Base-by-base conservation (phyloP, 2,888 invertebrate genomes). In the Synanthedon tipuliformis region DNA sequence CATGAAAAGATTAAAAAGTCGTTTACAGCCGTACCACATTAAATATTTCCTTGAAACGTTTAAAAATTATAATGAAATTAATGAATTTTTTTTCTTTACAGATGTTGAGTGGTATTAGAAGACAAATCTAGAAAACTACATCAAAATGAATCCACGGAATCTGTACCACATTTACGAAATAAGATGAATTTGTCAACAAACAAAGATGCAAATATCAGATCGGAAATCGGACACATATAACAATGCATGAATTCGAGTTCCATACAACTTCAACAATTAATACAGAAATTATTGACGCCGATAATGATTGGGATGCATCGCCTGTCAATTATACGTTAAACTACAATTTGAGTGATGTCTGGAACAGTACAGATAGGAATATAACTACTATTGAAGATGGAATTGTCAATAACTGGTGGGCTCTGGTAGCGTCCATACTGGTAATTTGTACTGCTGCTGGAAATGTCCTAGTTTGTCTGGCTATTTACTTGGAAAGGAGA, bases 381-480 rank as follows among this genome's bases (percentile, higher is more conserved):
- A 76, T 75, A 1, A 50, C 50, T 11, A 58, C 54, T 2, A 48
- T 56, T 12, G 65, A 69, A 53, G 68, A 66, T 7, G 64, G 60
- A 41, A 65, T 62, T 16, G 71, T 82, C 0, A 81, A 92, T 71
- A 94, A 95, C 71, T 95, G 95, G 92, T 95, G 95, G 93, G 94
- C 94, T 1, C 80, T 95, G 55, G 82, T 94, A 41, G 93, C 96
- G 4, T 78, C 93, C 50, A 84, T 93, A 34, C 81, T 97, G 54
- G 96, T 96, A 11, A 74, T 95, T 50, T 95, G 93, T 56, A 97
- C 97, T 0, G 95, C 95, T 0, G 92, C 95, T 2, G 98, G 98
- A 1, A 98, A 98, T 82, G 94, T 96, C 48, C 86, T 98, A 56
- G 98, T 98, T 51, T 98, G 97, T 69, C 81, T 97, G 64, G 98